These are phyloP conservation scores for Ectemnius cavifrons DNA, from an alignment of 2,888 invertebrate species.

Conservation along the genomic window DNA sequence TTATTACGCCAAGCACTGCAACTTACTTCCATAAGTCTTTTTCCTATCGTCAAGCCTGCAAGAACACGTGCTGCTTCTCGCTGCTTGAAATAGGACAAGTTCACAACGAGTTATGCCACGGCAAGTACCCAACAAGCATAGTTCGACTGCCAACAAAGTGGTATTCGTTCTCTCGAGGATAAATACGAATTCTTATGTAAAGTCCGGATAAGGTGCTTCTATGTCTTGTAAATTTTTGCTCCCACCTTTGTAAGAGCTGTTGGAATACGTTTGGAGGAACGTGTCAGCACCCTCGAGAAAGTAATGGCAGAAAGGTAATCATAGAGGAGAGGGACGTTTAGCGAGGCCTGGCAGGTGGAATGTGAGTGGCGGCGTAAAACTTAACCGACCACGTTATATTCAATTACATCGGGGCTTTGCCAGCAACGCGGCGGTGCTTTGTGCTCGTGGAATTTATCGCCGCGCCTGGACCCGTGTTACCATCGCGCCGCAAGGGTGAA, in stretches of 20 bases:
- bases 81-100: neutral
- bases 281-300: slow-evolving; percentile 9
- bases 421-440: slow-evolving; percentile 27
- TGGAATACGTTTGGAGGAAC: neutral
- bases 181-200: no score
- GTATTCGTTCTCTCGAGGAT: no score
- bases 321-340: slow-evolving; percentile 15
- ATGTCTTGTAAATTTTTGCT: neutral
- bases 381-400: slow-evolving; percentile 55
- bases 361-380: slow-evolving; percentile 51
- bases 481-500: slow-evolving; percentile 16
- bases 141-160: no score
- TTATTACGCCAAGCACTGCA: no score
- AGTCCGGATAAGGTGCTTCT: no score
- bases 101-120: no score
- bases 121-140: no score
- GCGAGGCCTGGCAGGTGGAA: slow-evolving; percentile 26
- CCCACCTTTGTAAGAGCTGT: neutral
- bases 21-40: neutral
- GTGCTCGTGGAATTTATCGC: slow-evolving; percentile 34
- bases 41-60: neutral
- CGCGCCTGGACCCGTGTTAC: slow-evolving; percentile 14
- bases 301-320: slow-evolving; percentile 30
- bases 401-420: slow-evolving; percentile 52
- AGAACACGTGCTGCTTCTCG: slow-evolving; percentile 1